Percentiles rank a stretch among this genome's conserved stretches.
Conservation (phyloP, 2,113 vertebrate species). For the Hippocampus barbouri region DNA sequence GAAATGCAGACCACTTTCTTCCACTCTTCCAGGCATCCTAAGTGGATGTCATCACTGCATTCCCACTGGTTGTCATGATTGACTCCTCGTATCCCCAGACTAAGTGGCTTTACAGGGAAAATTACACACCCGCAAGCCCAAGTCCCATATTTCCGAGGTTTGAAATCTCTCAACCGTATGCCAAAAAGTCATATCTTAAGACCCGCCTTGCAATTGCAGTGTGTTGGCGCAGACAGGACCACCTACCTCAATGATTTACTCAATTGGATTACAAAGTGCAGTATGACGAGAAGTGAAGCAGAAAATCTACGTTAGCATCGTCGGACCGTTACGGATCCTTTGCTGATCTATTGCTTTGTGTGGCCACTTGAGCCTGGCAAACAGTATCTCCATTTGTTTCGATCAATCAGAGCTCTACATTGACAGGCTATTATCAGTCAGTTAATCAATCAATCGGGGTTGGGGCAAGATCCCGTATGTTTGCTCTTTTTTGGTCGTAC, state of each 20-base stretch:
- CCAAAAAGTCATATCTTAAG: slow-evolving; percentile 2
- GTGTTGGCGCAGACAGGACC: background rate
- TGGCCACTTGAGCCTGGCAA: background rate
- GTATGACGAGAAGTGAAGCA: slow-evolving; percentile 6
- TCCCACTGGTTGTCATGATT: background rate
- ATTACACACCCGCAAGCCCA: slow-evolving; percentile 16
- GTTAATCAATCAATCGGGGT: background rate
- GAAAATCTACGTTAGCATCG: slow-evolving; percentile 2
- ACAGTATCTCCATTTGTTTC: background rate
- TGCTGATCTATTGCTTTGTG: background rate
- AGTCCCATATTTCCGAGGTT: slow-evolving; percentile 11
- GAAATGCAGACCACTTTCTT: background rate
- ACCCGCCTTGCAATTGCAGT: slow-evolving; percentile 1
- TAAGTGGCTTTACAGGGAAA: slow-evolving; percentile 11
- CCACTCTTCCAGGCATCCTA: background rate
- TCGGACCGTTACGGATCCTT: background rate
- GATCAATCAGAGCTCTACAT: background rate
- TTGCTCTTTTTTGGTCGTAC: too few relatives aligned
- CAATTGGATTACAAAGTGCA: slow-evolving; percentile 7
- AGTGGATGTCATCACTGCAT: slow-evolving; percentile 12
- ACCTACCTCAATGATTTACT: slow-evolving; percentile 16
- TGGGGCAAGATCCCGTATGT: background rate
- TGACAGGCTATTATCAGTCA: background rate
- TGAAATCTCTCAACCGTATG: slow-evolving; percentile 1
- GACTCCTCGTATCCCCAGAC: slow-evolving; percentile 9